phyloP scores from a whole-genome alignment of 2,113 vertebrate genomes.

The Noctilio leporinus region DNA sequence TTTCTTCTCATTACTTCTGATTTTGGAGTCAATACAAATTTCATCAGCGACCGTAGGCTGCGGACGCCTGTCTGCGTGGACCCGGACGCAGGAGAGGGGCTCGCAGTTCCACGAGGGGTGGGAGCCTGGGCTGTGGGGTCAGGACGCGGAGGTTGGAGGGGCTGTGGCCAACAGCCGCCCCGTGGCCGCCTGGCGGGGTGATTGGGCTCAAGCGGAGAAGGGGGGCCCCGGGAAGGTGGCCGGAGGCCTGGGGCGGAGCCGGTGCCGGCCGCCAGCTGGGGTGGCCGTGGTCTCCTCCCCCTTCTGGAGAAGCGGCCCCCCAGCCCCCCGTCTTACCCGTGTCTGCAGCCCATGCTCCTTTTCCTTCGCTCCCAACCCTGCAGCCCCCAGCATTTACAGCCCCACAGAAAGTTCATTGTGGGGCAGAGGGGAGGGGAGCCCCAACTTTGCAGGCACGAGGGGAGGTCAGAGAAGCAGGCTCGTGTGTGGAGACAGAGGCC shows the following conservation, averaged over 20 bases:
- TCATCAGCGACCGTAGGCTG: conserved; percentile 72
- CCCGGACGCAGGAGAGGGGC: conserved; percentile 41
- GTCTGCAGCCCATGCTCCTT: neutral
- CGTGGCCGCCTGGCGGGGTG: neutral
- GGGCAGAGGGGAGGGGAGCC: conserved; percentile 3
- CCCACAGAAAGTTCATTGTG: conserved; percentile 58
- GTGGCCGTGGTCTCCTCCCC: neutral
- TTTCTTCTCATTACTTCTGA: conserved; percentile 78
- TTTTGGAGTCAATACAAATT: conserved; percentile 75
- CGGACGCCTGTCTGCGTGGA: conserved; percentile 44
- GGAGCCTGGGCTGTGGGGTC: conserved; percentile 26
- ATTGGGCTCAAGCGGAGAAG: neutral
- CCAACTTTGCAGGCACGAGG: conserved; percentile 55
- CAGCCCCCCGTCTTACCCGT: neutral
- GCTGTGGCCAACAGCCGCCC: neutral
- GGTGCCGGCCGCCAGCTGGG: neutral
- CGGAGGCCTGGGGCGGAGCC: neutral
- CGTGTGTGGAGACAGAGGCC: neutral
- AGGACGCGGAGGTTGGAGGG: neutral
- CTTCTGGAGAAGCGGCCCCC: conserved; percentile 6
- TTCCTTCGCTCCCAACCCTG: conserved; percentile 19
- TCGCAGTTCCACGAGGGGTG: conserved; percentile 11
- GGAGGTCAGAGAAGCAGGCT: conserved; percentile 18
- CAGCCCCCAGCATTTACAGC: conserved; percentile 42
- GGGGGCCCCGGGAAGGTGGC: neutral